Conservation (phyloP, 2,113 vertebrate genomes). For the Zosterops lateralis region DNA sequence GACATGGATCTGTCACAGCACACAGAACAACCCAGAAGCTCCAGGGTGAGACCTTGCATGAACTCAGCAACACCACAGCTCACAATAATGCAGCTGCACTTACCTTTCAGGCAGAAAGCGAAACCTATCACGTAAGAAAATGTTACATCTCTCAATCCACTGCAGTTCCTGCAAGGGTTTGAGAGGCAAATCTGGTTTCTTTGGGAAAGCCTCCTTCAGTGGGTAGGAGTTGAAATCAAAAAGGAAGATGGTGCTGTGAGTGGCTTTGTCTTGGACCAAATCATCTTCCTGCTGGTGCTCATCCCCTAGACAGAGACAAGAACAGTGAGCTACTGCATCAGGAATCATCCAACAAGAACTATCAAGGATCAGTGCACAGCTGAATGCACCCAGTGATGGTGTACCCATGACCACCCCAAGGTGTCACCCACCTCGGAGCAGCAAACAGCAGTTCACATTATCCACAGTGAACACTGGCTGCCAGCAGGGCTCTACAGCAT, state of each 20-base stretch:
- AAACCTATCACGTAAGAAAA: conserved; percentile 55
- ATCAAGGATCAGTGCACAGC: neutral
- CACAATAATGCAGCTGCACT: neutral
- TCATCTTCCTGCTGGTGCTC: neutral
- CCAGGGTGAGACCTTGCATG: neutral
- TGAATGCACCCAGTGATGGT: neutral
- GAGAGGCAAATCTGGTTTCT: neutral
- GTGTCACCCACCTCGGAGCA: conserved; percentile 75
- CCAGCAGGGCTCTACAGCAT: conserved; percentile 65
- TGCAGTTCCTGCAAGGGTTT: neutral
- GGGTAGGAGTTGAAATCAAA: conserved; percentile 62
- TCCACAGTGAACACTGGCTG: conserved; percentile 78
- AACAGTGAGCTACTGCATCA: neutral
- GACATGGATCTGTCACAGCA: neutral
- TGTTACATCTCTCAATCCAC: conserved; percentile 62
- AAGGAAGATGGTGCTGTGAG: conserved; percentile 53
- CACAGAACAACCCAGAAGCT: neutral
- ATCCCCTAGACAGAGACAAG: conserved; percentile 38
- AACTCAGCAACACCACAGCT: neutral
- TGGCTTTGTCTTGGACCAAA: neutral
- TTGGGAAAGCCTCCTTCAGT: conserved; percentile 35
- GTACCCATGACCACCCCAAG: neutral
- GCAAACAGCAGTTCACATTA: conserved; percentile 60
- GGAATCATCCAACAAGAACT: neutral
- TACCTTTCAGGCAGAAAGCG: neutral